Evolutionary conservation across 2,888 invertebrate species (phyloP).

Genomic region (Scelioninae gen. 1): DNA sequence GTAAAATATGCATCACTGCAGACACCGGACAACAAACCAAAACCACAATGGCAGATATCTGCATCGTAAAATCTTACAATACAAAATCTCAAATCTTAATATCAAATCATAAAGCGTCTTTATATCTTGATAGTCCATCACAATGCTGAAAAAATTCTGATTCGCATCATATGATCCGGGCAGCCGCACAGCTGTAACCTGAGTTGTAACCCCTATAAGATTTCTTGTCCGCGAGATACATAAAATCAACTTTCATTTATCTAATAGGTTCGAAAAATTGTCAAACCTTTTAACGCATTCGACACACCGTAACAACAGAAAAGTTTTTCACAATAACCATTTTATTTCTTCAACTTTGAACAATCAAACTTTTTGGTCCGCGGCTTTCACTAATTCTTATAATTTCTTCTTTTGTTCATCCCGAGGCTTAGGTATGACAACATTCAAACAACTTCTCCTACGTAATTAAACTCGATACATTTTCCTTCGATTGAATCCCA

Average conservation of each 20-base stretch:
- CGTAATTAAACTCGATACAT: conserved; percentile 36
- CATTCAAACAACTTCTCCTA: conserved; percentile 25
- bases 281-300: too few relatives aligned
- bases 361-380: background rate
- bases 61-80: conserved; percentile 39
- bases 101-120: conserved; percentile 49
- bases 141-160: conserved; percentile 38
- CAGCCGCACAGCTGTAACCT: conserved; percentile 45
- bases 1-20: conserved; percentile 18
- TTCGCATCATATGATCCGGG: conserved; percentile 53
- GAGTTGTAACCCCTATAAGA: conserved; percentile 37
- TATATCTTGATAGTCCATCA: conserved; percentile 51
- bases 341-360: too few relatives aligned
- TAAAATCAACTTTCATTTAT: conserved; percentile 44
- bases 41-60: conserved; percentile 40
- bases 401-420: conserved; percentile 1
- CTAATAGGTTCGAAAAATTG: conserved; percentile 19
- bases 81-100: conserved; percentile 49
- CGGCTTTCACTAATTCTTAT: background rate
- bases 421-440: background rate
- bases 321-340: too few relatives aligned
- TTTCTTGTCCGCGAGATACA: conserved; percentile 26
- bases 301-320: too few relatives aligned
- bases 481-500: conserved; percentile 25
- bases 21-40: conserved; percentile 2